Evolutionary conservation across 2,888 invertebrate species (phyloP), one percentile per base, ranked within the genome.

Genomic region (Neoaliturus tenellus): DNA sequence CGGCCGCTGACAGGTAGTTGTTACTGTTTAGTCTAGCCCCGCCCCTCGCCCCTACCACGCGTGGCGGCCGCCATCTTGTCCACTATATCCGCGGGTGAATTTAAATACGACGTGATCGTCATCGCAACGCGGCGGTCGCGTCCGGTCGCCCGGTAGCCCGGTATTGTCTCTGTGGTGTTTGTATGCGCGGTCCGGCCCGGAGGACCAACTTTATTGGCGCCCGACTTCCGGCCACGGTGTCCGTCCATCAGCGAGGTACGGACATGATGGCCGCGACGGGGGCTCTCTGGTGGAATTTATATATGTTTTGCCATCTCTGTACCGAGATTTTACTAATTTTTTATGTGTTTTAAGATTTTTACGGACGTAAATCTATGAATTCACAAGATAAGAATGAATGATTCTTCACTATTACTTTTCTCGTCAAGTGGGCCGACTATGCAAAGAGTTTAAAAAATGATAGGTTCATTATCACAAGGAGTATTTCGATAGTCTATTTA

Each of bases 21-120:
- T 62, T 62, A 69, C 20, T 69, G 69, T 69, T 75, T 75, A 23
- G 75, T 75, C 75, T 75, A 75, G 75, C 75, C 44, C 75, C 75
- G 75, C 75, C 75, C 75, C 71, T 12, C 1, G 20, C 39, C 69
- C 39, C 39, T 2, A 28, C 28, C 31, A 33, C 71, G 17, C 31
- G 33, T 35, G 67, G 67, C 31, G 33, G 75, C 41, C 75, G 75
- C 75, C 75, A 75, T 75, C 75, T 75, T 75, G 75, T n/a, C n/a
- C n/a, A 44, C 23, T 67, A 28, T 71, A 71, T 17, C 39, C 44
- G 69, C 44, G 75, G 8, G 33, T 5, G 44, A 71, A 75, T 75
- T 39, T 75, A 48, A 75, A 75, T 44, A 75, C 75, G 20, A 39
- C 75, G 44, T 75, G 28, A 75, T 44, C 44, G 44, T 44, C 75